These are phyloP conservation scores for Augochlora pura DNA, from an alignment of 1,140 invertebrate genomes.

Conservation along the genomic window DNA sequence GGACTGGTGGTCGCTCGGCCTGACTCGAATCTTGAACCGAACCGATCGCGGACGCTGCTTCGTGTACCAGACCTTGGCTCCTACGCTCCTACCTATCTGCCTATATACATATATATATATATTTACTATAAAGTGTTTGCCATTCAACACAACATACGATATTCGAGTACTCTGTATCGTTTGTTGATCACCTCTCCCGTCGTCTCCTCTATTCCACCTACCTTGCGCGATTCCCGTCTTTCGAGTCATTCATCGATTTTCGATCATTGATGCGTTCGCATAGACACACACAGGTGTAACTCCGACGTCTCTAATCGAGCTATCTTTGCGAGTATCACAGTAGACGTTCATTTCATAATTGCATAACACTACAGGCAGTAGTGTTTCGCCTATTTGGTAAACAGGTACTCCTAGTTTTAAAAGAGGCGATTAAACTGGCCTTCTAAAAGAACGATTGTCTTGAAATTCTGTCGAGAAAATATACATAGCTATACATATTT, in stretches of 20 bases:
- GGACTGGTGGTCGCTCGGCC: neutral
- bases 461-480: constrained; percentile 22
- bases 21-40: neutral
- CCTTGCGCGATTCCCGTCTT: no score
- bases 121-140: neutral
- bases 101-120: neutral
- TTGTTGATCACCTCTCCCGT: no score
- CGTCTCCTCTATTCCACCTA: no score
- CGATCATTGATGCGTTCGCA: no score
- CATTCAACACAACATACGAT: neutral
- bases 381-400: neutral
- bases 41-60: constrained; percentile 7
- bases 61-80: constrained; percentile 14
- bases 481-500: constrained; percentile 22
- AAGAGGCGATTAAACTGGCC: constrained; percentile 6
- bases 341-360: no score
- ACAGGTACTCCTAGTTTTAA: neutral
- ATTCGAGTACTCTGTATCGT: neutral
- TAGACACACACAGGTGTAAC: no score
- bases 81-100: neutral
- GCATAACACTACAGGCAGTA: no score
- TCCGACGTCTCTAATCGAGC: no score
- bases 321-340: no score
- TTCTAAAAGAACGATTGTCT: constrained; percentile 11
- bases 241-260: no score